phyloP scores from a whole-genome alignment of 2,113 vertebrate genomes.

The Sprattus sprattus region DNA sequence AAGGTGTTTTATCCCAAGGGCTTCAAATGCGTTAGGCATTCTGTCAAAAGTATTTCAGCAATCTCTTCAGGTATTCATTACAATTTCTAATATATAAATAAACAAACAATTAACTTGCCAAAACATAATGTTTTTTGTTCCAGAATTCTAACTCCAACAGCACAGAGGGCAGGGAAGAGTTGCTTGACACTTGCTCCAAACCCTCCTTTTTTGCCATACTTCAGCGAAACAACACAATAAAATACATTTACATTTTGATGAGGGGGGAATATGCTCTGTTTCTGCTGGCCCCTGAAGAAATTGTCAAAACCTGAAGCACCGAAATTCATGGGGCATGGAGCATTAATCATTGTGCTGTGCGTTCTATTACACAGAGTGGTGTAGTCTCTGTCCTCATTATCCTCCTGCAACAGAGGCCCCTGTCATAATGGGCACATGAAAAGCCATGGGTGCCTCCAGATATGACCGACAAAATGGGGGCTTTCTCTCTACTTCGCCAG shows the following conservation, averaged over 20 bases:
- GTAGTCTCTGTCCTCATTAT: not conserved
- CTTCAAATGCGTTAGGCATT: not conserved
- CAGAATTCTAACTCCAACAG: not conserved
- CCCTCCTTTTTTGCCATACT: not conserved
- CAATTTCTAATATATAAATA: not conserved
- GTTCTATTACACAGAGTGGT: not conserved
- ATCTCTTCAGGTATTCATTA: not conserved
- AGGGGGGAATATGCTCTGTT: not conserved
- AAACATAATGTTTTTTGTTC: not conserved
- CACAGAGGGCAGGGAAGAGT: not conserved
- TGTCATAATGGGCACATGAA: constrained; percentile 13
- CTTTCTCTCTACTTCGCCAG: not conserved
- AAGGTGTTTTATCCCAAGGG: too few relatives aligned
- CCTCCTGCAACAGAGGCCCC: not conserved
- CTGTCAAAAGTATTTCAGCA: not conserved
- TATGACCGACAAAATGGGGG: not conserved
- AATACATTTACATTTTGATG: constrained; percentile 14
- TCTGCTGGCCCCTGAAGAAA: not conserved
- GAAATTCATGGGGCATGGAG: not conserved
- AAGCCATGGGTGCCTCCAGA: not conserved
- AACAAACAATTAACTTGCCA: not conserved
- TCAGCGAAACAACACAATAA: not conserved
- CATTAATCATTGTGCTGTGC: not conserved
- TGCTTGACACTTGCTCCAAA: not conserved
- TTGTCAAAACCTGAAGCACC: not conserved